Evolutionary conservation across 2,888 invertebrate genomes (phyloP), one percentile per base, ranked within the genome.

Genomic region (Helicoverpa assulta): DNA sequence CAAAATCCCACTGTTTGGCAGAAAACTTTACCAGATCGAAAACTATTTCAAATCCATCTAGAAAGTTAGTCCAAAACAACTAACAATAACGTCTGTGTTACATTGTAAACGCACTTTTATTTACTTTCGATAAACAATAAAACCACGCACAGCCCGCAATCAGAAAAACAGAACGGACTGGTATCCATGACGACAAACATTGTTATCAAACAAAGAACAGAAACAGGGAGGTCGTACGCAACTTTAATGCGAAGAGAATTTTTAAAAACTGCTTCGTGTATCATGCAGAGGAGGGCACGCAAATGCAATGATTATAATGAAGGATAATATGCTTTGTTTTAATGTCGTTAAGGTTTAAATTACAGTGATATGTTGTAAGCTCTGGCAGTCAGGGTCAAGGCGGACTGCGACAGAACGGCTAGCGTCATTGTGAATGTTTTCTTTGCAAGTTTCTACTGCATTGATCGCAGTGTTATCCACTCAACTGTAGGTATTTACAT

Each of bases 161-260:
- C 75, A 60, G 60, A 65, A 76, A 74, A 71, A 74, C 71, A 69
- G 66, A 52, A 71, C 69, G 58, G 71, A 55, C 62, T 63, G 61
- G 84, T 87, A 85, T 83, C 87, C 88, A 90, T 88, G 86, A 87
- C 89, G 85, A 90, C 85, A 70, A 67, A 65, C 70, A 67, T 75
- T 86, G 85, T 86, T 90, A 89, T 88, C 89, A 89, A 90, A 90
- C 87, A 89, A 86, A 86, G 84, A 78, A 78, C 73, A 50, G 62
- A 69, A 70, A 60, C 55, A 54, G 70, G 70, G 69, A 67, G 61
- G 52, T 62, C 64, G 51, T 50, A 54, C n/a, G 57, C 53, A 73
- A 66, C 26, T 72, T 37, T 8, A 71, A 58, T 51, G 53, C 77
- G 52, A 55, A 56, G 21, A 72, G 57, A 53, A 50, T 54, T 52